A percentile compares a stretch with the other conserved stretches of the same genome.
Conservation (phyloP, 2,113 vertebrate genomes). For the Nyctibius bracteatus region DNA sequence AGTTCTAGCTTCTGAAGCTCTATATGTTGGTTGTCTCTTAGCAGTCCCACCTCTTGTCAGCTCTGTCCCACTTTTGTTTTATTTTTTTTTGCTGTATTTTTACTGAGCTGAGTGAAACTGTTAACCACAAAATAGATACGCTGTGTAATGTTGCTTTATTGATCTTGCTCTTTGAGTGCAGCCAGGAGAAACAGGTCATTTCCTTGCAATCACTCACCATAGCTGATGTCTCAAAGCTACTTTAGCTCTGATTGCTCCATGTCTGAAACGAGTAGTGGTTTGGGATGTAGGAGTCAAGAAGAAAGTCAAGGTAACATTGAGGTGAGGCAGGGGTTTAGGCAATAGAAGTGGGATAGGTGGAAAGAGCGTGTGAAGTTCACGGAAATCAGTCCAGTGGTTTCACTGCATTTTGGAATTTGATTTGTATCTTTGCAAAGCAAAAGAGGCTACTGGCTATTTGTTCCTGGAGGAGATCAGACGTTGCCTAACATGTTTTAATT, state of each 20-base stretch:
- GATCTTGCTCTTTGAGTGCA: not conserved
- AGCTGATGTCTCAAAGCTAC: not conserved
- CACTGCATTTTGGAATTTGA: not conserved
- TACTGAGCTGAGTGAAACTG: not conserved
- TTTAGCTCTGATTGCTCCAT: not conserved
- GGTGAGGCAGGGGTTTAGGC: rapidly evolving
- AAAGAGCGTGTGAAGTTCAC: rapidly evolving
- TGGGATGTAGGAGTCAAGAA: not conserved
- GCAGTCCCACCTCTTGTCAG: not conserved
- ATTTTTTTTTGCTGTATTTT: not conserved
- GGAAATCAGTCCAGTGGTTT: not conserved
- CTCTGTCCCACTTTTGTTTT: not conserved
- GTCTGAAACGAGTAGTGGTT: not conserved
- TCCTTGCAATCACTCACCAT: not conserved
- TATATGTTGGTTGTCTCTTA: not conserved
- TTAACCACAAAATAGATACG: not conserved
- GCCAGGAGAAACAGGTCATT: not conserved
- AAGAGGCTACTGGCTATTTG: not conserved
- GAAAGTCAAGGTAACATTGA: not conserved
- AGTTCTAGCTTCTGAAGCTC: not conserved
- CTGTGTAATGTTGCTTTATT: not conserved
- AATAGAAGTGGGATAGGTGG: not conserved
- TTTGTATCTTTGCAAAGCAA: not conserved
- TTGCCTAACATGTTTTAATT: not conserved
- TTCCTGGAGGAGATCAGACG: not conserved